A percentile compares a stretch with the other conserved stretches of the same genome.
These are phyloP conservation scores for Drosophila jambulina DNA, from an alignment of 1,140 invertebrate genomes.

Conservation along the genomic window DNA sequence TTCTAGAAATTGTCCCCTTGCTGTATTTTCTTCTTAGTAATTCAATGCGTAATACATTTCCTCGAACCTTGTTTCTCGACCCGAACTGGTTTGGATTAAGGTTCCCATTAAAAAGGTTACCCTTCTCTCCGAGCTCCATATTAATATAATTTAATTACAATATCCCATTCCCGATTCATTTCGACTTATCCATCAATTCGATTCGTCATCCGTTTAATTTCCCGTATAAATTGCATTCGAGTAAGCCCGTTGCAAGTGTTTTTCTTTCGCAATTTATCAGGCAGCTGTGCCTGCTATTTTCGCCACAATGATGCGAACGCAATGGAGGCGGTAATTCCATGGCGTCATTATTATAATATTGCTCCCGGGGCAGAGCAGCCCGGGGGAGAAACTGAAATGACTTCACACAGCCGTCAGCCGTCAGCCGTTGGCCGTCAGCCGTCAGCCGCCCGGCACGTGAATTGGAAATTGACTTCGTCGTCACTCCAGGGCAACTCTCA, in stretches of 20 bases:
- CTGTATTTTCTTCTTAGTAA: not conserved
- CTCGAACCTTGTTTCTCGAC: not conserved
- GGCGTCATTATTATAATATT: conserved; percentile 36
- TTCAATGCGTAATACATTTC: not conserved
- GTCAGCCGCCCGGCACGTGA: conserved; percentile 23
- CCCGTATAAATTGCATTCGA: conserved; percentile 25
- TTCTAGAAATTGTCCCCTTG: not conserved
- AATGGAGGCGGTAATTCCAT: conserved; percentile 38
- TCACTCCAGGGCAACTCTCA: conserved; percentile 7
- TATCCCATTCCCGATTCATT: conserved; percentile 4
- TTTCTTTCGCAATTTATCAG: conserved; percentile 46
- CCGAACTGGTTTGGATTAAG: conserved; percentile 5
- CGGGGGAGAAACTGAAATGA: conserved; percentile 21
- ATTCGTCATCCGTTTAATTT: conserved; percentile 25
- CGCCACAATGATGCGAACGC: conserved; percentile 36
- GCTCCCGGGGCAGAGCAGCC: conserved; percentile 6
- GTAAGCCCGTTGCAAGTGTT: conserved; percentile 16
- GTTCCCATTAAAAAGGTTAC: not conserved
- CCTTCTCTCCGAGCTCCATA: not conserved
- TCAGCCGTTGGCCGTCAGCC: not conserved
- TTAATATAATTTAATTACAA: conserved; percentile 7
- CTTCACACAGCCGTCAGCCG: conserved; percentile 33
- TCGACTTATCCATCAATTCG: conserved; percentile 24
- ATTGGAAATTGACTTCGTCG: conserved; percentile 32
- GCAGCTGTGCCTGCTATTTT: conserved; percentile 36